Conservation (phyloP, 2,888 invertebrate genomes). For the Teleiodes luculella region DNA sequence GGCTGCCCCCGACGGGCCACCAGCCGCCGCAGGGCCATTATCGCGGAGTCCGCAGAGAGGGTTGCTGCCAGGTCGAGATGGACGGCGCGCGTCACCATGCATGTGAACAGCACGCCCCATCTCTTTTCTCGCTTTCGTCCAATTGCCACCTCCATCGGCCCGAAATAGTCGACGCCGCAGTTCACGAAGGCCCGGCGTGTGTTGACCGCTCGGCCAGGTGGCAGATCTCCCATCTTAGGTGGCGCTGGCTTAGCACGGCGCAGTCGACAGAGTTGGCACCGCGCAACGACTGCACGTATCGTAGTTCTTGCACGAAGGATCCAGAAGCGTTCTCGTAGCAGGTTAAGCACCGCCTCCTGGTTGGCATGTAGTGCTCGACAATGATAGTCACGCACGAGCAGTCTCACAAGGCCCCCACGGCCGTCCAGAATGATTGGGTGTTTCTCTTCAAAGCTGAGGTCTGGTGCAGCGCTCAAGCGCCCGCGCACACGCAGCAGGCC, state of each 20-base stretch:
- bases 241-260: neutral
- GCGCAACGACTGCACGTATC: neutral
- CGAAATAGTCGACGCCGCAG: neutral
- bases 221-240: neutral
- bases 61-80: neutral
- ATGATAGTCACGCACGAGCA: neutral
- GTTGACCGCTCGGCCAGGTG: neutral
- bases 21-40: neutral
- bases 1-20: neutral
- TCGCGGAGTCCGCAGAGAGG: neutral
- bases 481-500: neutral
- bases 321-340: neutral
- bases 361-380: neutral
- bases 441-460: conserved; percentile 27
- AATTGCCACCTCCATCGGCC: neutral
- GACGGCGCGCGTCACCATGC: neutral
- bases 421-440: neutral
- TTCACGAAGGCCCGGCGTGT: neutral
- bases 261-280: neutral
- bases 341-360: neutral
- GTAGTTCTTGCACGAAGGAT: neutral
- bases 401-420: no score
- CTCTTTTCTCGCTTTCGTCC: neutral
- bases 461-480: neutral
- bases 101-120: neutral